A percentile compares a stretch with the other conserved stretches of the same genome.
Evolutionary conservation across 2,888 invertebrate species (phyloP).

Genomic region (Amphimallon solstitiale): DNA sequence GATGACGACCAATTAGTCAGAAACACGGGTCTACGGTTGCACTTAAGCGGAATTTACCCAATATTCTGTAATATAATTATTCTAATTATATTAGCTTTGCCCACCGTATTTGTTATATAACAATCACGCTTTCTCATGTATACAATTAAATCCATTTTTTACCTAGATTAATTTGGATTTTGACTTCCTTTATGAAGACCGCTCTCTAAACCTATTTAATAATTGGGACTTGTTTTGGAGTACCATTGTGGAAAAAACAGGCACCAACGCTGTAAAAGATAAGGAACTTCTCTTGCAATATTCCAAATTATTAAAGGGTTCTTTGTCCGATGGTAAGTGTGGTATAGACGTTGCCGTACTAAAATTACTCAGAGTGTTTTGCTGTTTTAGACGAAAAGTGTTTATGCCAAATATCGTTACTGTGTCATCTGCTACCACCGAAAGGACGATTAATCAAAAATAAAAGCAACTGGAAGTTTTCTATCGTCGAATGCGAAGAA

Average conservation of each 20-base stretch:
- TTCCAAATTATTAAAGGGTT: too few species aligned
- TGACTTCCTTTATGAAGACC: neutral
- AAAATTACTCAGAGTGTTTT: too few species aligned
- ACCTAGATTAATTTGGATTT: conserved; percentile 6
- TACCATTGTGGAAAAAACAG: neutral
- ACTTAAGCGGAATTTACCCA: too few species aligned
- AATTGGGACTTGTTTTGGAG: neutral
- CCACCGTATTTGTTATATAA: too few species aligned
- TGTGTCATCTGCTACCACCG: neutral
- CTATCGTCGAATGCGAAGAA: conserved; percentile 3
- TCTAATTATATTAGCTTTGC: too few species aligned
- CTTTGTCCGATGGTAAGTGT: too few species aligned
- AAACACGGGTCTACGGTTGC: too few species aligned
- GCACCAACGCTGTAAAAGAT: neutral
- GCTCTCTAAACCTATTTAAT: neutral
- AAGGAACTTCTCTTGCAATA: neutral
- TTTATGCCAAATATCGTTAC: neutral
- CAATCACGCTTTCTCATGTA: too few species aligned
- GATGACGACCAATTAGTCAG: too few species aligned
- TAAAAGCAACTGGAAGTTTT: neutral
- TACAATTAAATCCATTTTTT: too few species aligned
- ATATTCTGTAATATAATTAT: too few species aligned
- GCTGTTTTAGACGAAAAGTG: neutral
- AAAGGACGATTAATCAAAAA: neutral
- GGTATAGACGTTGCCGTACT: too few species aligned